Percentiles rank a stretch among this genome's conserved stretches.
phyloP scores from a whole-genome alignment of 2,113 vertebrate species.

The Sturnira hondurensis region DNA sequence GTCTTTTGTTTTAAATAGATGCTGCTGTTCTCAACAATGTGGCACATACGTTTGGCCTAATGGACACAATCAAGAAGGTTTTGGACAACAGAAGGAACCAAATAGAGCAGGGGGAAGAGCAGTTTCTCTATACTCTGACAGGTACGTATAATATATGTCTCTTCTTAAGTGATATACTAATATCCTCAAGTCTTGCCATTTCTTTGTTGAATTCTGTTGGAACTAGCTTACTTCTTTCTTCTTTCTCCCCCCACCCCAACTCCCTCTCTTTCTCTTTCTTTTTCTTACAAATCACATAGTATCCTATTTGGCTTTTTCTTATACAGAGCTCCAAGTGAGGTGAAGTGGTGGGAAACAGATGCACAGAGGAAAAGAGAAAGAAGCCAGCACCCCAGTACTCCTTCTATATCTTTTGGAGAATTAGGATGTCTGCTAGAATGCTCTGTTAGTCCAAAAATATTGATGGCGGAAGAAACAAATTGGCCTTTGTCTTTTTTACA shows the following conservation, averaged over 20 bases:
- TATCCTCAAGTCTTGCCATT: neutral
- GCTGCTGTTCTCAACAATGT: slow-evolving; percentile 95
- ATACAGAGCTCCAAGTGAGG: neutral
- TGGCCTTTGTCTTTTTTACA: neutral
- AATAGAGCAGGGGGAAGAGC: slow-evolving; percentile 91
- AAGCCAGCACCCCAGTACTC: neutral
- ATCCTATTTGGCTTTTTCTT: neutral
- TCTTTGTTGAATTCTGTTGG: neutral
- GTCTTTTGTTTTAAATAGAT: slow-evolving; percentile 88
- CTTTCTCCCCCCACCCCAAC: no score
- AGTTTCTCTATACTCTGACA: slow-evolving; percentile 87
- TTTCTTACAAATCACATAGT: neutral
- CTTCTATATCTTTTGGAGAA: neutral
- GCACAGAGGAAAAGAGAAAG: neutral
- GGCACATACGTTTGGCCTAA: slow-evolving; percentile 94
- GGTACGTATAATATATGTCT: slow-evolving; percentile 77
- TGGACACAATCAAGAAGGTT: slow-evolving; percentile 93
- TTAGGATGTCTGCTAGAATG: neutral
- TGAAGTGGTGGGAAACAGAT: neutral
- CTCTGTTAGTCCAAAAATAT: neutral
- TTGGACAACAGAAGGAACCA: slow-evolving; percentile 89
- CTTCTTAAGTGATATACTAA: neutral
- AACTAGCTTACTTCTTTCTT: neutral
- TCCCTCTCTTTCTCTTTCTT: neutral
- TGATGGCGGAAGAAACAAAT: neutral